Conservation (phyloP, 2,888 invertebrate species). For the Matsumyia berberina region DNA sequence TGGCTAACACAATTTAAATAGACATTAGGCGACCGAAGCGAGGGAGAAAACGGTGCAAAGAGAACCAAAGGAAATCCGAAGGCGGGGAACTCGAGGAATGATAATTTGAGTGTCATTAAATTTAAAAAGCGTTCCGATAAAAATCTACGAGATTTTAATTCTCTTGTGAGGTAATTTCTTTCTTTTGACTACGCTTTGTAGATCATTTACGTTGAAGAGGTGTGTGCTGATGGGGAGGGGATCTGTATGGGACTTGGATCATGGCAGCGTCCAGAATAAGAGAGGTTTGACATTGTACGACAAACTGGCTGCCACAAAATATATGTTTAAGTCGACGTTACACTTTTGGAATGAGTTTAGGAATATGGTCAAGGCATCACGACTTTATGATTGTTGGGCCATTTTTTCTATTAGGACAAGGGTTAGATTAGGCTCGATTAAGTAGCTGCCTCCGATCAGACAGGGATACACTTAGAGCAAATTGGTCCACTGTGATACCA, state of each 20-base stretch:
- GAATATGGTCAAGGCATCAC: too few relatives aligned
- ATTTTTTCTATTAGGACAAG: too few relatives aligned
- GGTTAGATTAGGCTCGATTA: too few relatives aligned
- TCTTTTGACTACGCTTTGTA: slow-evolving; percentile 9
- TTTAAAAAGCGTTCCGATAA: slow-evolving; percentile 54
- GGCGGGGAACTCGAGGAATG: slow-evolving; percentile 62
- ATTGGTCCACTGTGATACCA: too few relatives aligned
- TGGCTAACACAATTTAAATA: slow-evolving; percentile 71
- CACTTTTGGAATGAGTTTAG: too few relatives aligned
- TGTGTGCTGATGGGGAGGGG: neutral
- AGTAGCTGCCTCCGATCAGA: too few relatives aligned
- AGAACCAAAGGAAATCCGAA: slow-evolving; percentile 63
- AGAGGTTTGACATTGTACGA: too few relatives aligned
- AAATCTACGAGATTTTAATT: slow-evolving; percentile 44
- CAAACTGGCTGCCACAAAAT: too few relatives aligned
- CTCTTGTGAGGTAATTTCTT: slow-evolving; percentile 49
- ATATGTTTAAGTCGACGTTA: too few relatives aligned
- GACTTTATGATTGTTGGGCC: too few relatives aligned
- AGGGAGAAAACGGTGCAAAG: slow-evolving; percentile 22
- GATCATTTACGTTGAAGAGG: slow-evolving; percentile 5
- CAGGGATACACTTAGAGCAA: too few relatives aligned
- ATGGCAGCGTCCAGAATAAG: too few relatives aligned
- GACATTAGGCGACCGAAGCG: slow-evolving; percentile 19
- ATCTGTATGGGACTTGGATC: neutral
- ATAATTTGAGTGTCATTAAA: slow-evolving; percentile 72